phyloP scores from a whole-genome alignment of 2,888 invertebrate genomes.

The Dryomyza anilis region DNA sequence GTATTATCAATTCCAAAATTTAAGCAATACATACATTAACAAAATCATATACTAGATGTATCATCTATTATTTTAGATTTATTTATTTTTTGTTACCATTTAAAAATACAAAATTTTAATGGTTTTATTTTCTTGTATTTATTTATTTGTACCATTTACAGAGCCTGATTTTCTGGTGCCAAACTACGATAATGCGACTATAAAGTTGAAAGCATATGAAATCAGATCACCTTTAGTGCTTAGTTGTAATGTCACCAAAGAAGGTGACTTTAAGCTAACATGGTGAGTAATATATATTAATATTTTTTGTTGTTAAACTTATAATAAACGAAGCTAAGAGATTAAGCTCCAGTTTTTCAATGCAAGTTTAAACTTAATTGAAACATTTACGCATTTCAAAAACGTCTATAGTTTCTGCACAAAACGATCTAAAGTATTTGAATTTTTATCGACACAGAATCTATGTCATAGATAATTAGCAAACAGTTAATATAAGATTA shows the following conservation, averaged over 20 bases:
- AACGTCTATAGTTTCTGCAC: too few species aligned
- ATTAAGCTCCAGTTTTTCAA: too few species aligned
- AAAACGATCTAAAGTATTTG: too few species aligned
- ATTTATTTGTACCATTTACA: conserved; percentile 39
- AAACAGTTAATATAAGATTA: too few species aligned
- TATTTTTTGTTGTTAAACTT: too few species aligned
- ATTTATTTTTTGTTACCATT: not conserved
- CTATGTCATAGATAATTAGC: too few species aligned
- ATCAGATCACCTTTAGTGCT: conserved; percentile 57
- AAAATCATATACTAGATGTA: not conserved
- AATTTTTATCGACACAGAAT: too few species aligned
- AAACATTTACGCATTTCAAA: too few species aligned
- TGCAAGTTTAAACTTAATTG: too few species aligned
- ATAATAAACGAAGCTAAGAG: too few species aligned
- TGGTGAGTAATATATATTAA: conserved; percentile 56
- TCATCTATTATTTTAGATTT: not conserved
- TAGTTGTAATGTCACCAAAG: conserved; percentile 56
- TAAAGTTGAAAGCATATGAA: conserved; percentile 53
- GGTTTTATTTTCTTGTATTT: conserved; percentile 9
- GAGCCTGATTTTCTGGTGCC: conserved; percentile 56
- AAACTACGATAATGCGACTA: conserved; percentile 56
- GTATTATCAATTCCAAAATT: conserved; percentile 16
- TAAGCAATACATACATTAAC: conserved; percentile 10
- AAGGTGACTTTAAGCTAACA: conserved; percentile 46
- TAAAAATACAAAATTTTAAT: too few species aligned